A percentile compares a stretch with the other conserved stretches of the same genome.
Evolutionary conservation across 2,113 vertebrate genomes (phyloP).

Genomic region (Prionailurus bengalensis): DNA sequence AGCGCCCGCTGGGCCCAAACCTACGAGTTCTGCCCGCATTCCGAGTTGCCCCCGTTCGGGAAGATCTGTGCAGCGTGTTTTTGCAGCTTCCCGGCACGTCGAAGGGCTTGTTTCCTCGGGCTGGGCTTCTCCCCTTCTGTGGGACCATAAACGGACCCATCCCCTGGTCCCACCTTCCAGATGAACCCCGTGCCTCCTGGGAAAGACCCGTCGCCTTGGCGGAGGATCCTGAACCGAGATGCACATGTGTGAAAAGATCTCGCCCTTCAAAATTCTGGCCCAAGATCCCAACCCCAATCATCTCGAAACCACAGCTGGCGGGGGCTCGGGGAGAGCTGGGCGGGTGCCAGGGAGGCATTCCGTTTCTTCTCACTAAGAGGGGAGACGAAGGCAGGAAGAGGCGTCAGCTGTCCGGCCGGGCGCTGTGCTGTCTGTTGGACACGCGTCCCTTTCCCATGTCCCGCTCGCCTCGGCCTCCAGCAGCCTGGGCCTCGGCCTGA

Average conservation of each 20-base stretch:
- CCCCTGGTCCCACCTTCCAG: neutral
- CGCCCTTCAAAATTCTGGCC: neutral
- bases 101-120: rapidly evolving
- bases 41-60: neutral
- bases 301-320: neutral
- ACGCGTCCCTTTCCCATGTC: rapidly evolving
- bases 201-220: neutral
- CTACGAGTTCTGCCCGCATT: rapidly evolving
- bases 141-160: rapidly evolving
- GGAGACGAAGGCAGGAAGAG: neutral
- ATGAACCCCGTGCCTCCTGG: rapidly evolving
- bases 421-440: rapidly evolving
- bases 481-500: rapidly evolving
- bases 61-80: rapidly evolving
- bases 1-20: neutral
- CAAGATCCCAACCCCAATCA: neutral
- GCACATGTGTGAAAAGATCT: neutral
- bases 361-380: rapidly evolving
- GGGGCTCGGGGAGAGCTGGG: neutral
- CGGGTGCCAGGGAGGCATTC: neutral
- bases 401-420: rapidly evolving
- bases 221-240: neutral
- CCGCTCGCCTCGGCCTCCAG: rapidly evolving
- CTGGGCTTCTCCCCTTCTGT: rapidly evolving
- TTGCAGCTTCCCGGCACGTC: neutral